phyloP scores from a whole-genome alignment of 2,113 vertebrate species.

The Piprites chloris region DNA sequence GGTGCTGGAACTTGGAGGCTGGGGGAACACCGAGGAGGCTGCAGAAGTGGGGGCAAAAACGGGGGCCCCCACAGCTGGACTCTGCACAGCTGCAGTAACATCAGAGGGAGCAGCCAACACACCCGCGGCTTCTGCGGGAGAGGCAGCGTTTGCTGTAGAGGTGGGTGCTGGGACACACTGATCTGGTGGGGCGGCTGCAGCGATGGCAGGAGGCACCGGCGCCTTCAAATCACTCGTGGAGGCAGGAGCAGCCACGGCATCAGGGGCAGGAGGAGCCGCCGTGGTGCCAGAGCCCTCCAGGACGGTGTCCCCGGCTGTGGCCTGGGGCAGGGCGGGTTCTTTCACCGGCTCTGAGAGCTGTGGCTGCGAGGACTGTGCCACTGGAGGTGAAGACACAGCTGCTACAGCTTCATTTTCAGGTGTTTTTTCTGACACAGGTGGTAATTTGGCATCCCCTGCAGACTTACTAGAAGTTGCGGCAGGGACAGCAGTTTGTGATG shows the following conservation, averaged over 20 bases:
- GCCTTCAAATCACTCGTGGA: slow-evolving; percentile 29
- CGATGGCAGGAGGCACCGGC: not conserved
- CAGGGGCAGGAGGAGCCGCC: not conserved
- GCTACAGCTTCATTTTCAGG: not conserved
- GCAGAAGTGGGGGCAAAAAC: slow-evolving; percentile 55
- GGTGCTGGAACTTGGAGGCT: slow-evolving; percentile 45
- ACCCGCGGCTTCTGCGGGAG: slow-evolving; percentile 5
- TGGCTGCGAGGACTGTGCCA: not conserved
- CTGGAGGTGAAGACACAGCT: not conserved
- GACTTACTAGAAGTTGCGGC: slow-evolving; percentile 8
- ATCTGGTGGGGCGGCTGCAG: not conserved
- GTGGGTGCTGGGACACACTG: not conserved
- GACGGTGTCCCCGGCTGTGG: not conserved
- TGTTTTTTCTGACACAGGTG: slow-evolving; percentile 30
- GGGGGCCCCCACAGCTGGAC: not conserved
- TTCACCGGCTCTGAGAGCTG: slow-evolving; percentile 5
- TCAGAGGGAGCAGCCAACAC: not conserved
- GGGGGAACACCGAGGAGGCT: slow-evolving; percentile 46
- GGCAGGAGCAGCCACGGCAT: not conserved
- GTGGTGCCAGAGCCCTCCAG: not conserved
- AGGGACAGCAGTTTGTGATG: not conserved
- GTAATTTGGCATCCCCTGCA: slow-evolving; percentile 54
- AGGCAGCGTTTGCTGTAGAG: not conserved
- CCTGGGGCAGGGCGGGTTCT: not conserved
- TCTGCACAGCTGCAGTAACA: not conserved